These are phyloP conservation scores for Oscarella lobularis DNA, from an alignment of 37 sponge, comb jelly and placozoan species.

Conservation along the genomic window DNA sequence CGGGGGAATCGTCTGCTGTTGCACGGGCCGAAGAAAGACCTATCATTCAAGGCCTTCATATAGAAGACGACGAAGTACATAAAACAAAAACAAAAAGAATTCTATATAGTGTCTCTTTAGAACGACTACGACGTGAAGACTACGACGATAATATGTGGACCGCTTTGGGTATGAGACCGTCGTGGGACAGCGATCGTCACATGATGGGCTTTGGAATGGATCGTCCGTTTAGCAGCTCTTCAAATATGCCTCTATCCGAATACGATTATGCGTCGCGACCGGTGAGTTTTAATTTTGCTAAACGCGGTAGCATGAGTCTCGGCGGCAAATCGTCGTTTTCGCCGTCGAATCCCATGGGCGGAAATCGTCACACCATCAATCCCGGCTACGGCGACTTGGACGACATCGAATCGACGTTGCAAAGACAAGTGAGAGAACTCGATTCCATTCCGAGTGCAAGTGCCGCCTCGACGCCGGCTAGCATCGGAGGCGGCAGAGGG, in stretches of 20 bases:
- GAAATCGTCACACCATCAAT: not conserved
- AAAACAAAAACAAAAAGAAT: not conserved
- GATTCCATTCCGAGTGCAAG: not conserved
- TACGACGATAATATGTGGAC: too few relatives aligned
- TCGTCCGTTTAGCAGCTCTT: not conserved
- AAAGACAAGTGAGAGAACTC: not conserved
- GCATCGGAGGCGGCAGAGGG: not conserved
- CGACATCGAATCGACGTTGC: not conserved
- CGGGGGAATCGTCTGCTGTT: too few relatives aligned
- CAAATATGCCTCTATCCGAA: not conserved
- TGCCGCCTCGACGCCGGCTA: not conserved
- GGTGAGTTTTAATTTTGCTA: not conserved
- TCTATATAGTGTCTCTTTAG: too few relatives aligned
- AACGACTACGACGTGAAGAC: too few relatives aligned
- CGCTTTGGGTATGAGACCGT: too few relatives aligned
- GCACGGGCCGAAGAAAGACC: too few relatives aligned
- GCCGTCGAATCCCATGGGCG: not conserved
- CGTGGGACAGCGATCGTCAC: too few relatives aligned
- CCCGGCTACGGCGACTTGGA: not conserved
- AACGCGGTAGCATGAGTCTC: not conserved
- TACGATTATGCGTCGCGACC: not conserved
- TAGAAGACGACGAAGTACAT: too few relatives aligned
- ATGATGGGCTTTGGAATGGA: too few relatives aligned
- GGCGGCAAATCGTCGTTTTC: not conserved
- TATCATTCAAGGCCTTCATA: too few relatives aligned